These are phyloP conservation scores for Nymphicus hollandicus DNA, from an alignment of 2,113 vertebrate genomes.

Conservation along the genomic window DNA sequence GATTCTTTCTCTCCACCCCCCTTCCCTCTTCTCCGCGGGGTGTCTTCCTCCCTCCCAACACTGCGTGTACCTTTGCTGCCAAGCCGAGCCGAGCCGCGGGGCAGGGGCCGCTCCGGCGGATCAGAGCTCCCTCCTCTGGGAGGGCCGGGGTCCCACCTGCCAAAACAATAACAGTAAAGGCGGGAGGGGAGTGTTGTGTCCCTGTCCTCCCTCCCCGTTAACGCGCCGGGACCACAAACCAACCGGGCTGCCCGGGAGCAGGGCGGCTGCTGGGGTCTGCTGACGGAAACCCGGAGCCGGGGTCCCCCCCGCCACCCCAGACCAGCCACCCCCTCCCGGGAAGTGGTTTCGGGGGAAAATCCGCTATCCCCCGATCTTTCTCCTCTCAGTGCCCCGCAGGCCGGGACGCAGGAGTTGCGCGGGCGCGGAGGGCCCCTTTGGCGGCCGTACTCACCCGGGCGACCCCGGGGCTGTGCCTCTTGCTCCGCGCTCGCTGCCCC, in stretches of 20 bases:
- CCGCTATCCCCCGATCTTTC: fast-evolving
- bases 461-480: constrained; percentile 11
- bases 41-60: not conserved
- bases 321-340: not conserved
- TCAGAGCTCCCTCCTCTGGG: not conserved
- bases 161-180: not conserved
- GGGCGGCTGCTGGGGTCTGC: not conserved
- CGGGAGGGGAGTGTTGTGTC: not conserved
- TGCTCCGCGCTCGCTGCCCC: constrained; percentile 28
- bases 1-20: not conserved
- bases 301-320: too few relatives aligned
- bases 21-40: not conserved
- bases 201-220: fast-evolving
- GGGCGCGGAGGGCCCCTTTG: not conserved
- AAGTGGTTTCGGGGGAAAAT: not conserved
- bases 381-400: not conserved
- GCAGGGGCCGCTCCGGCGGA: not conserved
- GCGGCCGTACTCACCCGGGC: not conserved
- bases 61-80: not conserved
- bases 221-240: not conserved
- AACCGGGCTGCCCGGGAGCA: not conserved
- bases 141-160: not conserved
- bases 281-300: too few relatives aligned
- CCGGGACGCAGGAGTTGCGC: not conserved
- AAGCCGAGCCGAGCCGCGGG: not conserved